These are phyloP conservation scores for Zaprionus taronus DNA, from an alignment of 1,140 invertebrate genomes.

Conservation along the genomic window DNA sequence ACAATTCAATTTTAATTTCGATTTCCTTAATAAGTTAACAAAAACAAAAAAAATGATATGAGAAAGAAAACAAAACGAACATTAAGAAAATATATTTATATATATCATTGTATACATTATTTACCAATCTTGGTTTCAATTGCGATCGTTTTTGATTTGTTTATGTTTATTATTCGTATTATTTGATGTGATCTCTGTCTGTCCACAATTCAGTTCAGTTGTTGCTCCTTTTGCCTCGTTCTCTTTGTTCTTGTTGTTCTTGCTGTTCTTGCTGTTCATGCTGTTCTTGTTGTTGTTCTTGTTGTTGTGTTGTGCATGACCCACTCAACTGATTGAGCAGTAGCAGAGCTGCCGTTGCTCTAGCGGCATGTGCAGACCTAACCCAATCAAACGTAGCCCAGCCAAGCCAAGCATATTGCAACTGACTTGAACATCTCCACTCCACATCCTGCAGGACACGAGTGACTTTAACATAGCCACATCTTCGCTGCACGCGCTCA, in stretches of 20 bases:
- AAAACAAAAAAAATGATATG: slow-evolving; percentile 25
- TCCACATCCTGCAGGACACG: slow-evolving; percentile 84
- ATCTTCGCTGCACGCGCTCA: slow-evolving; percentile 86
- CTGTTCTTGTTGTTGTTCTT: not conserved
- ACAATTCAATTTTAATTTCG: slow-evolving; percentile 58
- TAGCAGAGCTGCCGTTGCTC: slow-evolving; percentile 17
- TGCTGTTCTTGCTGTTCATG: not conserved
- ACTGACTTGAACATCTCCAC: slow-evolving; percentile 22
- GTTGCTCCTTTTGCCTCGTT: slow-evolving; percentile 27
- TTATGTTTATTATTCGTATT: slow-evolving; percentile 40
- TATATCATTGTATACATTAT: slow-evolving; percentile 68
- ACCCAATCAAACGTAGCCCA: slow-evolving; percentile 20
- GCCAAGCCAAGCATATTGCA: not conserved
- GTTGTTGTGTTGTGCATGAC: slow-evolving; percentile 47
- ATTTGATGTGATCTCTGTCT: slow-evolving; percentile 24
- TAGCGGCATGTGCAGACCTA: slow-evolving; percentile 41
- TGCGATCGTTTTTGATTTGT: slow-evolving; percentile 46
- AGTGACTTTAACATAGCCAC: slow-evolving; percentile 87
- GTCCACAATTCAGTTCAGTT: slow-evolving; percentile 32
- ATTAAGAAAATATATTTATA: slow-evolving; percentile 63
- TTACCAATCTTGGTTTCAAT: slow-evolving; percentile 74
- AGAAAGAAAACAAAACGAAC: slow-evolving; percentile 50
- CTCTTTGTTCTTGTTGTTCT: slow-evolving; percentile 3
- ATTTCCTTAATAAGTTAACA: slow-evolving; percentile 77
- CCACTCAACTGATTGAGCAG: slow-evolving; percentile 29